Base-by-base conservation (phyloP, 2,797 vertebrate species). In the Limnodromus scolopaceus region DNA sequence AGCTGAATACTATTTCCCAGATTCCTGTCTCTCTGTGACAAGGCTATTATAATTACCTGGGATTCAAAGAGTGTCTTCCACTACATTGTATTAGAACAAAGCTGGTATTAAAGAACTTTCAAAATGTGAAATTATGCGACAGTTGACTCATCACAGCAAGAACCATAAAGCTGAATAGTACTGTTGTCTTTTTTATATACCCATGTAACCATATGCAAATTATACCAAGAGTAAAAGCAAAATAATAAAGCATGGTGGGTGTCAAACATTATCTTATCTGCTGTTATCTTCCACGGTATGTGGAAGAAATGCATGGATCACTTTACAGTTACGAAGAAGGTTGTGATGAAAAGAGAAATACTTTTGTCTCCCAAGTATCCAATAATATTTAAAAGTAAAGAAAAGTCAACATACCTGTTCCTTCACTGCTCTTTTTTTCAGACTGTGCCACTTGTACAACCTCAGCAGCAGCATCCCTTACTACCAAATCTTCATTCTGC, bases 401-500 rank as follows among this genome's bases (percentile, higher is more conserved):
- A 61, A 64, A 75, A 72, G 23, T 36, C 61, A 78, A 74, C 83
- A n/a, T 90, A 98, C 98, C 98, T 97, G 96, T 95, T 75, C 80
- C 94, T 68, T 32, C 93, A 76, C 17, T 77, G 61, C 79, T 97
- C 43, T 76, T 97, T 87, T 80, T 97, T 69, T 98, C 97, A 30
- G 85, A 96, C 51, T 97, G 96, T 90, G 98, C 97, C 13, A 97
- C 96, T n/a, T 96, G 97, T 89, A 99, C 97, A 38, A 99, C 98
- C 91, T 99, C 98, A 1, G 99, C 97, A 36, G 99, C 99, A 79
- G 97, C 93, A 57, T 99, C 98, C 93, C 99, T 97, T 91, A 99
- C 98, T 5, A 98, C 98, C 92, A 98, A 98, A 89, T 99, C 99
- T 97, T 99, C 99, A 55, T 99, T 99, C 97, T 99, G 99, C 79